Percentiles rank a stretch among this genome's conserved stretches.
Evolutionary conservation across 1,140 invertebrate species (phyloP).

Genomic region (Calliphora vicina): DNA sequence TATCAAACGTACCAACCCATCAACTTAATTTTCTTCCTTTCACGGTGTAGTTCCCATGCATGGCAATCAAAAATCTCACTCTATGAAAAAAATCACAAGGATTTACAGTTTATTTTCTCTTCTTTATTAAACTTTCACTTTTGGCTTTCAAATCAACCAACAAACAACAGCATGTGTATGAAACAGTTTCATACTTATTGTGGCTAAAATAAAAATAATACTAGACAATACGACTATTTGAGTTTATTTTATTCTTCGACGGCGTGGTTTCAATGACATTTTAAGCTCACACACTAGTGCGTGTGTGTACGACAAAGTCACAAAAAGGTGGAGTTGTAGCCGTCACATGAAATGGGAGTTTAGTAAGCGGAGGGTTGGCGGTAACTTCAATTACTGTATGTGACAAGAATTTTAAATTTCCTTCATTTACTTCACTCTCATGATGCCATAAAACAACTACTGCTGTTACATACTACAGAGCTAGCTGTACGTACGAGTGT

Average conservation of each 20-base stretch:
- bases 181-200: neutral
- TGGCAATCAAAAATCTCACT: too few species aligned
- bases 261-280: neutral
- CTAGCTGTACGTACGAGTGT: too few species aligned
- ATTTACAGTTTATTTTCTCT: neutral
- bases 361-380: neutral
- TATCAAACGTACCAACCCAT: too few species aligned
- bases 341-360: neutral
- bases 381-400: conserved; percentile 23
- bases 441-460: neutral
- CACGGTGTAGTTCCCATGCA: too few species aligned
- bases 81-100: neutral
- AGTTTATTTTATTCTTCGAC: neutral
- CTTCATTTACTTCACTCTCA: neutral
- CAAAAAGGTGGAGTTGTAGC: neutral
- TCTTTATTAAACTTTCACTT: neutral
- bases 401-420: conserved; percentile 22
- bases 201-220: neutral
- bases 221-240: neutral
- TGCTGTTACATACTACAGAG: too few species aligned
- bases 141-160: neutral
- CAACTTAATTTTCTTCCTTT: too few species aligned
- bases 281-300: neutral
- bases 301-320: neutral
- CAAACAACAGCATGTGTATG: neutral